Conservation (phyloP, 2,113 vertebrate genomes). For the Sakesphorus luctuosus region DNA sequence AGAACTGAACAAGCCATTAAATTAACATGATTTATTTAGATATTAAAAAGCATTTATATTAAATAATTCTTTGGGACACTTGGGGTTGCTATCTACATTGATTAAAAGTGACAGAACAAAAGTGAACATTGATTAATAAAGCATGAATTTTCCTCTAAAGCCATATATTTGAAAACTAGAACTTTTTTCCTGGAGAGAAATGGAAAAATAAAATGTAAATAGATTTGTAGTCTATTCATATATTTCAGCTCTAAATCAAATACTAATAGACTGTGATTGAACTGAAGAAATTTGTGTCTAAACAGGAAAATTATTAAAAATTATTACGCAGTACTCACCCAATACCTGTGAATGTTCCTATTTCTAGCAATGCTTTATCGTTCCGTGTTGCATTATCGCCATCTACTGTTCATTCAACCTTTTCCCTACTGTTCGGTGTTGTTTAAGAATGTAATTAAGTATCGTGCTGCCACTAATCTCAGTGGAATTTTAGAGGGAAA, state of each 20-base stretch:
- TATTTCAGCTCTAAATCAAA: constrained; percentile 44
- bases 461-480: not conserved
- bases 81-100: not conserved
- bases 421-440: not conserved
- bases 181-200: not conserved
- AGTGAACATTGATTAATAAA: not conserved
- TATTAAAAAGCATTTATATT: not conserved
- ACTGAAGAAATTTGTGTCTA: not conserved
- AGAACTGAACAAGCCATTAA: not conserved
- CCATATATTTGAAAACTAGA: not conserved
- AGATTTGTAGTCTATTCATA: not conserved
- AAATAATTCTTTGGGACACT: not conserved
- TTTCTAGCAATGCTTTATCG: not conserved
- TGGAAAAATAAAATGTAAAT: constrained; percentile 38
- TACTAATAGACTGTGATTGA: not conserved
- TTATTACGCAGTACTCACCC: not conserved
- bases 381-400: constrained; percentile 56
- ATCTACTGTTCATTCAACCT: constrained; percentile 67
- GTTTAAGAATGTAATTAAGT: not conserved
- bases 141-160: not conserved
- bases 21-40: not conserved
- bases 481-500: not conserved
- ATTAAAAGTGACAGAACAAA: not conserved
- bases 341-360: not conserved
- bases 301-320: not conserved